Base-by-base conservation (phyloP, 2,113 vertebrate species). In the Oreocharis arfaki region DNA sequence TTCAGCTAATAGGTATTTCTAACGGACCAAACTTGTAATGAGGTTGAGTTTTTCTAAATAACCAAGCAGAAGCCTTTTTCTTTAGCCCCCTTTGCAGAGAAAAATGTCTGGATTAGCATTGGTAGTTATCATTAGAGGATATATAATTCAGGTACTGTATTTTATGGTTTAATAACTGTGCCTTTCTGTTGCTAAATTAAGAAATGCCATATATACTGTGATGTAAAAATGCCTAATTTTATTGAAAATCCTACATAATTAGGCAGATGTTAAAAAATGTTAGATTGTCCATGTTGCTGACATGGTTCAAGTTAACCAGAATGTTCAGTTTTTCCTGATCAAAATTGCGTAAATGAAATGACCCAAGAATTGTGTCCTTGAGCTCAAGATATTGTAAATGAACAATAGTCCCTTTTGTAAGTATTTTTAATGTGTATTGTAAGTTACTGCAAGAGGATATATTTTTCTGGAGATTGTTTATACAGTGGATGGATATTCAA, bases 141-240 rank as follows among this genome's bases (percentile, higher is more conserved):
- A 11, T 59, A 88, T 85, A 52, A 97, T 98, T 97, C 97, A 97
- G 97, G 98, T 98, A 98, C 98, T 98, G 94, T 98, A 97, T 98
- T 93, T 98, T 94, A 97, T 88, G 91, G 96, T 95, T 98, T 98
- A 91, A 97, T 98, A 97, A 97, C 95, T 98, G 98, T 98, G 98
- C 98, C 98, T 98, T 98, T 98, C 83, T 96, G 97, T 98, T 98
- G 95, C 94, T 97, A 90, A 97, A 92, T 96, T 97, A 96, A 96
- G 90, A 97, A 98, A 97, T 97, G 93, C 98, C 97, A 98, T 97
- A 91, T 96, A 95, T 97, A 98, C 98, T 98, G 97, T 98, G 98
- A 98, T 95, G 65, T 89, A 97, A 96, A 95, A 95, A 94, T 89
- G 85, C 96, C 82, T 95, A 81, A 90, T 89, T 97, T 88, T 95